These are phyloP conservation scores for Corydoras sp. DNA, from an alignment of 2,113 vertebrate species.

Conservation along the genomic window DNA sequence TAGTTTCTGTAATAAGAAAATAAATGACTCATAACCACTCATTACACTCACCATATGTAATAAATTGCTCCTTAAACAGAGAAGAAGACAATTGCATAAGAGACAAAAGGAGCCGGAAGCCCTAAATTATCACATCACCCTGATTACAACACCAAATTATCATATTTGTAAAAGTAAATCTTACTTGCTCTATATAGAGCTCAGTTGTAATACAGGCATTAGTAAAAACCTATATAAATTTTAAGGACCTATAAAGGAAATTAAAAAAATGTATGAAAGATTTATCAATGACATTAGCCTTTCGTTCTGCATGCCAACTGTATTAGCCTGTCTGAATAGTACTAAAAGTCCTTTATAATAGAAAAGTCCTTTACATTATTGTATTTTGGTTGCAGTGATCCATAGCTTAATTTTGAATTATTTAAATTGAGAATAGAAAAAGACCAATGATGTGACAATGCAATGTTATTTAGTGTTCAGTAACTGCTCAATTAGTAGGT, in stretches of 20 bases:
- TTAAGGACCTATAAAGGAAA: slow-evolving; percentile 10
- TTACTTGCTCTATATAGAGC: slow-evolving; percentile 1
- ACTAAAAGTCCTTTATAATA: neutral
- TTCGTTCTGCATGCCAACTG: slow-evolving; percentile 19
- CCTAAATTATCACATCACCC: slow-evolving; percentile 30
- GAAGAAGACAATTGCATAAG: neutral
- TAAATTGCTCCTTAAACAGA: slow-evolving; percentile 10
- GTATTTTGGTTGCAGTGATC: neutral
- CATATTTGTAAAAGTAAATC: slow-evolving; percentile 28
- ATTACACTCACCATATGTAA: slow-evolving; percentile 3
- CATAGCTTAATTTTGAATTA: slow-evolving; percentile 3
- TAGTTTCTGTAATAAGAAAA: neutral
- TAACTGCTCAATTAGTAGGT: neutral
- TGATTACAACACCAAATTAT: slow-evolving; percentile 19
- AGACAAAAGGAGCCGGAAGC: slow-evolving; percentile 17
- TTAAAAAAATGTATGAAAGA: neutral
- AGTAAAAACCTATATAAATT: too few species aligned
- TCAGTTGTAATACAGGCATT: neutral
- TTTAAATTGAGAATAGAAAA: too few species aligned
- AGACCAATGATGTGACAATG: neutral
- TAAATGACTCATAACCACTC: neutral
- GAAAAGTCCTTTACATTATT: neutral
- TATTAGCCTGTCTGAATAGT: slow-evolving; percentile 4
- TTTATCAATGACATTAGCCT: slow-evolving; percentile 9
- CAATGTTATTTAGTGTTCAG: neutral